Percentiles rank a stretch among this genome's conserved stretches.
phyloP scores from a whole-genome alignment of 37 sponge, comb jelly and placozoan species.

The Aphrocallistes beatrix region DNA sequence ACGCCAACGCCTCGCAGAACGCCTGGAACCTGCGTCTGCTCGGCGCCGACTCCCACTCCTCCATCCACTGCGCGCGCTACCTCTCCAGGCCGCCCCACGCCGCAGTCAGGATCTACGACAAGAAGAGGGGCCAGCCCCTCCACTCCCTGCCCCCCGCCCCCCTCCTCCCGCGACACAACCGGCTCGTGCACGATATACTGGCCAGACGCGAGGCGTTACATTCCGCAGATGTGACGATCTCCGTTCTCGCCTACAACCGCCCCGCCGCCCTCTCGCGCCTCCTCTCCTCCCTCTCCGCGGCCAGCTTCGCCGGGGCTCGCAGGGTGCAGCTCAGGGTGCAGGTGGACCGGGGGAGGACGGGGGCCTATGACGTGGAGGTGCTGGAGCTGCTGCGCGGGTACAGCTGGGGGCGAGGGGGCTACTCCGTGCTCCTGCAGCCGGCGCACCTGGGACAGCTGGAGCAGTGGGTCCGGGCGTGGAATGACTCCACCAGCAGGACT shows the following conservation, averaged over 20 bases:
- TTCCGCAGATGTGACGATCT: background rate
- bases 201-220: background rate
- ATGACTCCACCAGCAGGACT: background rate
- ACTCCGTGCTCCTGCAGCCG: background rate
- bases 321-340: background rate
- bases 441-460: background rate
- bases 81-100: background rate
- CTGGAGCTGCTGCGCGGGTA: background rate
- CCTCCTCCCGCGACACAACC: background rate
- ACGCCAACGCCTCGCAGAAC: background rate
- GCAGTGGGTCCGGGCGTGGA: background rate
- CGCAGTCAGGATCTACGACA: background rate
- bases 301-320: background rate
- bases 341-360: background rate
- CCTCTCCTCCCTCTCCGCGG: background rate
- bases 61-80: background rate
- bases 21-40: background rate
- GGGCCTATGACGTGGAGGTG: background rate
- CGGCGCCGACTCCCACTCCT: background rate
- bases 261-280: background rate
- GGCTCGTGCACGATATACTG: background rate
- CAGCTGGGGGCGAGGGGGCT: background rate
- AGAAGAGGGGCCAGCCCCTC: background rate
- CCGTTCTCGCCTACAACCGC: background rate
- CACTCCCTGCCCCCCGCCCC: background rate